Evolutionary conservation across 2,113 vertebrate species (phyloP), one percentile per base, ranked within the genome.

Genomic region (Lampris megalopsis): DNA sequence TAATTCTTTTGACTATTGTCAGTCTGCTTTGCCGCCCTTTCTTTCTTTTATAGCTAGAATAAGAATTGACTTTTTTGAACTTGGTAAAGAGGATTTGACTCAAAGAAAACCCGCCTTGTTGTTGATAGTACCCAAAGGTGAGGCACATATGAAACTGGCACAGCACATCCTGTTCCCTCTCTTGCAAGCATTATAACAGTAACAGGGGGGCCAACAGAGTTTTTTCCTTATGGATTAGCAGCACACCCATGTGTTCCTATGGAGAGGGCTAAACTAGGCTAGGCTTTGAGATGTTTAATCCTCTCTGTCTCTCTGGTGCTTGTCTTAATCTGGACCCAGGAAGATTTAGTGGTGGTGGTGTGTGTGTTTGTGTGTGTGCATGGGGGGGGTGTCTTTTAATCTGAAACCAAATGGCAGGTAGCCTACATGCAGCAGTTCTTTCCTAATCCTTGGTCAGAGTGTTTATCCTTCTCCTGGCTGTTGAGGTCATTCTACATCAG

Each of bases 161-260:
- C 6, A 8, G 73, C 47, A 82, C 82, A 84, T 84, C 77, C 60
- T 77, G 82, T 85, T 80, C 61, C 47, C 67, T 42, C 13, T 45
- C 42, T 35, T 58, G 49, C 36, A 24, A 49, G 54, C 60, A 65
- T 80, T 6, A 59, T 59, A 48, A 3, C 52, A 48, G 72, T 65
- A 75, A 77, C 81, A 59, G 8, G 59, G 62, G 59, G 48, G 62
- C 68, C 78, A 36, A 60, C 41, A 79, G 60, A 4, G 4, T 60
- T 73, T 77, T 79, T 79, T 86, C 66, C 80, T 67, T 0, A 1
- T 67, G 68, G 80, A 86, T 89, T 81, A 85, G 62, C 37, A 5
- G 1, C 59, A 73, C 48, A 60, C 13, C 10, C 13, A 70, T 80
- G 69, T 9, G 73, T 89, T 84, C 75, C 84, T 62, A 77, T 80